Conservation (phyloP, 2,797 vertebrate species). For the Furcifer pardalis region DNA sequence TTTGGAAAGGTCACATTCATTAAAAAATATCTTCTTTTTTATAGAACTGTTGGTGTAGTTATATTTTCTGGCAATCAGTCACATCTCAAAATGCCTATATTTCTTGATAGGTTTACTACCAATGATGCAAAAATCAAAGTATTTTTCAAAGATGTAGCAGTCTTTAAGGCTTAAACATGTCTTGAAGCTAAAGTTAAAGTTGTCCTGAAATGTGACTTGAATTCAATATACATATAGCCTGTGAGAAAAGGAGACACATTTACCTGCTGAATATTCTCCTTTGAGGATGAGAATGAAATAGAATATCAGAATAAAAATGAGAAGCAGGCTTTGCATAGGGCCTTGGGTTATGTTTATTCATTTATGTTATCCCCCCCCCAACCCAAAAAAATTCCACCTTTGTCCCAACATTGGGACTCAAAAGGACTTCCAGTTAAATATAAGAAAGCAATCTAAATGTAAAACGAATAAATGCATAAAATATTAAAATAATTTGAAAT, state of each 20-base stretch:
- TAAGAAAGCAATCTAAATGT: too few relatives aligned
- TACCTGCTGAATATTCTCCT: not conserved
- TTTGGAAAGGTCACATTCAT: not conserved
- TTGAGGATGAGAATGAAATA: not conserved
- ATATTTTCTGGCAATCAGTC: not conserved
- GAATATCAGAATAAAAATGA: too few relatives aligned
- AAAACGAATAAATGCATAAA: too few relatives aligned
- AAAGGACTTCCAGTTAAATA: too few relatives aligned
- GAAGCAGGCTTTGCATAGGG: not conserved
- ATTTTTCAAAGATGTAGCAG: not conserved
- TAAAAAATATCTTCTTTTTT: constrained; percentile 4
- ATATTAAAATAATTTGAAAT: too few relatives aligned
- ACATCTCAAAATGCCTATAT: not conserved
- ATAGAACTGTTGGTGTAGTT: not conserved
- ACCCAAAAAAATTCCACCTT: too few relatives aligned
- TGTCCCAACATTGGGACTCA: too few relatives aligned
- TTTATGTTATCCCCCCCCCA: too few relatives aligned
- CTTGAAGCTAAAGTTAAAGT: not conserved
- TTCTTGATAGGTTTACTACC: not conserved
- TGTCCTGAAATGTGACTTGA: not conserved
- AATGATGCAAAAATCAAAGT: not conserved
- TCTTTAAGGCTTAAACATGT: not conserved
- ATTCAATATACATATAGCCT: not conserved
- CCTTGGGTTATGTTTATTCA: not conserved
- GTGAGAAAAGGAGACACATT: not conserved